Evolutionary conservation across 2,113 vertebrate species (phyloP).

Genomic region (Pseudonaja textilis): DNA sequence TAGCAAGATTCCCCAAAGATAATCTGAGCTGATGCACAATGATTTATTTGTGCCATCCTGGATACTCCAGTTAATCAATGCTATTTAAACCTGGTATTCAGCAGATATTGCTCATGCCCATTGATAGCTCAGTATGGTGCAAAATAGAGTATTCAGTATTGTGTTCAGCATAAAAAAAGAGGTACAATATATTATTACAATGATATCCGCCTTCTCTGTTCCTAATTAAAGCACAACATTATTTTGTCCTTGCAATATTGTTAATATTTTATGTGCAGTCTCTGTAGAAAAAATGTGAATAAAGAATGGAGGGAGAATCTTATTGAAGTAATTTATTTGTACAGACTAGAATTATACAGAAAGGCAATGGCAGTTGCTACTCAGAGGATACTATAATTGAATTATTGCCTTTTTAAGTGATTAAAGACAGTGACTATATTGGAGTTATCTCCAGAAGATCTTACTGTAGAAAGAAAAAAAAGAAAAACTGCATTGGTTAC

Average conservation of each 20-base stretch:
- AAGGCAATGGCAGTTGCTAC: slow-evolving; percentile 69
- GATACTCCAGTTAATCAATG: slow-evolving; percentile 19
- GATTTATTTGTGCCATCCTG: slow-evolving; percentile 27
- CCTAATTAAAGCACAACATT: slow-evolving; percentile 56
- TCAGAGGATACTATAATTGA: slow-evolving; percentile 69
- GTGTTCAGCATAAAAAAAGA: slow-evolving; percentile 34
- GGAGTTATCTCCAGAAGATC: slow-evolving; percentile 68
- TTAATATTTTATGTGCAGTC: slow-evolving; percentile 68
- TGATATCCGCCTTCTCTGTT: slow-evolving; percentile 50
- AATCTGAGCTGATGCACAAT: neutral
- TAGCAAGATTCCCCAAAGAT: slow-evolving; percentile 43
- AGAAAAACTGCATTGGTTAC: slow-evolving; percentile 62
- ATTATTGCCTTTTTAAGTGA: slow-evolving; percentile 80
- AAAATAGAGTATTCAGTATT: neutral
- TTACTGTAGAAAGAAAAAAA: slow-evolving; percentile 46
- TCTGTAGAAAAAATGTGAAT: slow-evolving; percentile 46
- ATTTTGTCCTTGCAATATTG: slow-evolving; percentile 68
- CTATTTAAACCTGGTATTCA: slow-evolving; percentile 13
- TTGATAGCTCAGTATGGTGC: slow-evolving; percentile 10
- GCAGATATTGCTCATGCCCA: slow-evolving; percentile 7
- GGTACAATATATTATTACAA: slow-evolving; percentile 42
- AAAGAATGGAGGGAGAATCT: slow-evolving; percentile 44
- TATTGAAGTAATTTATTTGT: slow-evolving; percentile 77
- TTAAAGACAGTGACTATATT: slow-evolving; percentile 75
- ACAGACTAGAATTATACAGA: slow-evolving; percentile 69